Evolutionary conservation across 1,140 invertebrate species (phyloP).

Genomic region (Anagrus nilaparvatae): DNA sequence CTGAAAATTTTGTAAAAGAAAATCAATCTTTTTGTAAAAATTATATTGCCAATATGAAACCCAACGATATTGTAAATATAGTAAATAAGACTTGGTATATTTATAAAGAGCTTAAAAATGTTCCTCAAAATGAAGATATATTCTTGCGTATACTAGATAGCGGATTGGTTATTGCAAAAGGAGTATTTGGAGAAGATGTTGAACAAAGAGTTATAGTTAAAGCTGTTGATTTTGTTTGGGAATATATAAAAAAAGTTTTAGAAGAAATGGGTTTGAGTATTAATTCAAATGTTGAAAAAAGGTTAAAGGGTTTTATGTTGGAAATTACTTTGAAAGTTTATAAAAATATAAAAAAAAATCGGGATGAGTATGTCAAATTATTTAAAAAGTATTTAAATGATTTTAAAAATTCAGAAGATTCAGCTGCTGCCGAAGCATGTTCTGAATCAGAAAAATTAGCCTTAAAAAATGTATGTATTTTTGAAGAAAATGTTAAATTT

Average conservation of each 20-base stretch:
- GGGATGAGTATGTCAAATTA: not conserved
- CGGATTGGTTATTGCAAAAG: not conserved
- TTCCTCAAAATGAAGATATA: not conserved
- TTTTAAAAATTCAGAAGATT: no score
- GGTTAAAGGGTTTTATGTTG: no score
- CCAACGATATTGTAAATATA: not conserved
- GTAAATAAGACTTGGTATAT: no score
- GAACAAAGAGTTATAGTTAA: not conserved
- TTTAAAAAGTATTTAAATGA: not conserved
- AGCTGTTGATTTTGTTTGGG: constrained; percentile 3
- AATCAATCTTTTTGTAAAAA: not conserved
- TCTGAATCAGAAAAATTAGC: no score
- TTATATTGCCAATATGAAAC: not conserved
- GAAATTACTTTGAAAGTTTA: no score
- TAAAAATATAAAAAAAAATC: not conserved
- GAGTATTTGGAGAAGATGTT: not conserved
- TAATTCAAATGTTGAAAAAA: not conserved
- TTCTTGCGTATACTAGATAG: not conserved
- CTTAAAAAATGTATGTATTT: no score
- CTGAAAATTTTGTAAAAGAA: not conserved
- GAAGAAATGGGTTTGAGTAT: not conserved
- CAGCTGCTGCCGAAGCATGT: no score
- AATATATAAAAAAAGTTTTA: not conserved
- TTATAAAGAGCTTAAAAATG: constrained; percentile 1
- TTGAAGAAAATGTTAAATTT: no score